phyloP scores from a whole-genome alignment of 2,888 invertebrate genomes.

The Macrosiphum euphorbiae region DNA sequence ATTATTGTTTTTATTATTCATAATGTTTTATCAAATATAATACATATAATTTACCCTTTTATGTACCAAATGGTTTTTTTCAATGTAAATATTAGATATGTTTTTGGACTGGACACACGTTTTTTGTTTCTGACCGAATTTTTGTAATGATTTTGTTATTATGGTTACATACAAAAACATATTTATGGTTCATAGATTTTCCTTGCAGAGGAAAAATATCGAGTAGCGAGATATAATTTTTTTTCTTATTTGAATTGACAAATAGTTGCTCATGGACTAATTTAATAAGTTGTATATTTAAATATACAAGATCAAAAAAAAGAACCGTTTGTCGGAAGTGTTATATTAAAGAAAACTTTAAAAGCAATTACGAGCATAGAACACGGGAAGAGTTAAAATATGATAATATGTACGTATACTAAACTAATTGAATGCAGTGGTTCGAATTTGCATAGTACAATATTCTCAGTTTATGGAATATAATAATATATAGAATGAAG shows the following conservation, averaged over 20 bases:
- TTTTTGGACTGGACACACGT: too few species aligned
- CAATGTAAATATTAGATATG: too few species aligned
- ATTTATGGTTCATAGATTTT: too few species aligned
- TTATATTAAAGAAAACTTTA: not conserved
- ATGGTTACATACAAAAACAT: too few species aligned
- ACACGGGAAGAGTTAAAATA: not conserved
- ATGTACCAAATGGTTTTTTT: not conserved
- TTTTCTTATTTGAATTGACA: not conserved
- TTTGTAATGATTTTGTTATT: too few species aligned
- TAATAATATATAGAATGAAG: not conserved
- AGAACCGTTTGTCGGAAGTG: not conserved
- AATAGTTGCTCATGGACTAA: not conserved
- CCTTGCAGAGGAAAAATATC: too few species aligned
- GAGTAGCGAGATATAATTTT: not conserved
- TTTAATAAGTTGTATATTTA: not conserved
- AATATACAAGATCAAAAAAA: not conserved
- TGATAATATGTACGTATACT: slow-evolving; percentile 11
- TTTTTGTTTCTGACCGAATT: too few species aligned
- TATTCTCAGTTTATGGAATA: not conserved
- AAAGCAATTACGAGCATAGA: slow-evolving; percentile 1
- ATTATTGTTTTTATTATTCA: not conserved
- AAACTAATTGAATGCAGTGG: slow-evolving; percentile 1
- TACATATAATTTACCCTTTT: not conserved
- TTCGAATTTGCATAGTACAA: slow-evolving; percentile 1
- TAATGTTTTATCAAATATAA: not conserved